These are phyloP conservation scores for Chrysodeixis includens DNA, from an alignment of 2,888 invertebrate species.

Conservation along the genomic window DNA sequence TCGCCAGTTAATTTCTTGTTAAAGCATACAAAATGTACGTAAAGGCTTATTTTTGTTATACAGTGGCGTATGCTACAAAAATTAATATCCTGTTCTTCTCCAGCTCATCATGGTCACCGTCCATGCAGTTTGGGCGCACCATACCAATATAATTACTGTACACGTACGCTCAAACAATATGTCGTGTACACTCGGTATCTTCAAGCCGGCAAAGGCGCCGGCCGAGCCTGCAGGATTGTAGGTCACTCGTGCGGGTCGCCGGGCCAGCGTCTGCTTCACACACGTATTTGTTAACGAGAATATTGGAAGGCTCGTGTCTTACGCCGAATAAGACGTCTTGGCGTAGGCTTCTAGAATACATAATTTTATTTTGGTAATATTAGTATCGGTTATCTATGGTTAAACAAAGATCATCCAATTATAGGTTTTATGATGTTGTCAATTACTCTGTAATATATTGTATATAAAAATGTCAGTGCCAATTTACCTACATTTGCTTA, in stretches of 20 bases:
- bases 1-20: too few species aligned
- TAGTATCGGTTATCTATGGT: too few species aligned
- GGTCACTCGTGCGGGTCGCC: neutral
- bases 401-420: too few species aligned
- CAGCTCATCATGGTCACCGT: slow-evolving; percentile 31
- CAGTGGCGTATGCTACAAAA: too few species aligned
- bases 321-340: neutral
- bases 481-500: too few species aligned
- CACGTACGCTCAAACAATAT: slow-evolving; percentile 28
- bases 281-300: neutral
- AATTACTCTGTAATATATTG: too few species aligned
- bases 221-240: slow-evolving; percentile 1
- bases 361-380: too few species aligned
- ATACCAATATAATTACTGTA: slow-evolving; percentile 24
- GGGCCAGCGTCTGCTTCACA: neutral
- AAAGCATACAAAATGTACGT: too few species aligned
- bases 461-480: too few species aligned
- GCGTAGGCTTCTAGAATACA: neutral
- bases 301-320: neutral
- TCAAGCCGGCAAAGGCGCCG: slow-evolving; percentile 15
- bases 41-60: too few species aligned
- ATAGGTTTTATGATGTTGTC: too few species aligned
- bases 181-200: slow-evolving; percentile 22
- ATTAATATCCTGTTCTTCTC: neutral
- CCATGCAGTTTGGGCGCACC: slow-evolving; percentile 41